Base-by-base conservation (phyloP, 2,888 invertebrate genomes). In the Plagodis pulveraria region DNA sequence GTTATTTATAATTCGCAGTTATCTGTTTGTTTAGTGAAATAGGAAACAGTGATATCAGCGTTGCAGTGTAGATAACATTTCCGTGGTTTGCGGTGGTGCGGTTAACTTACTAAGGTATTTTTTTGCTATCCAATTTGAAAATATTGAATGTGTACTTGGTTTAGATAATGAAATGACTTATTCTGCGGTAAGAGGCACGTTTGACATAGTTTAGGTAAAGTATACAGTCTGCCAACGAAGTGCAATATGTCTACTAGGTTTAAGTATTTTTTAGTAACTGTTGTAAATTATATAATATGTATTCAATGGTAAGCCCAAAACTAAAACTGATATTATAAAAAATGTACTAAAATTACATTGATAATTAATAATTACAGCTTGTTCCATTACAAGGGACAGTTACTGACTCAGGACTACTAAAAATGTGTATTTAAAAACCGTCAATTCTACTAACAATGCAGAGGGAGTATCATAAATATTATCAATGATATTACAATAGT, bases 21-120 rank as follows among this genome's bases (percentile, higher is more conserved):
- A 77, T 78, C 80, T 79, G 80, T 87, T 89, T 88, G 83, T 83
- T 83, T 82, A 78, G 84, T 85, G 82, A 76, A 80, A 68, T 74
- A 75, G 67, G 69, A 73, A 76, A 71, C 73, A 67, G 81, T 80
- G 82, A 78, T 84, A 82, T 60, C 77, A 73, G 61, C 67, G 77
- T 78, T 84, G 81, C 77, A 78, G 84, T 81, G 77, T 69, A 78
- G 83, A 86, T 86, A 83, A 82, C 76, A 78, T 84, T 84, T 83
- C 81, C 78, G 79, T 65, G 81, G 80, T 81, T 81, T 86, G 89
- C 74, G 86, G 88, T 86, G 72, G 81, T 78, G 78, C 67, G 78
- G 77, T 77, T 66, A 55, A 67, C 68, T 66, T 77, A 65, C 71
- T 72, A 71, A 82, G 80, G 80, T 82, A 81, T 42, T 74, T 79